Evolutionary conservation across 2,797 vertebrate genomes (phyloP), one percentile per base, ranked within the genome.

Genomic region (Clarias pachynema): DNA sequence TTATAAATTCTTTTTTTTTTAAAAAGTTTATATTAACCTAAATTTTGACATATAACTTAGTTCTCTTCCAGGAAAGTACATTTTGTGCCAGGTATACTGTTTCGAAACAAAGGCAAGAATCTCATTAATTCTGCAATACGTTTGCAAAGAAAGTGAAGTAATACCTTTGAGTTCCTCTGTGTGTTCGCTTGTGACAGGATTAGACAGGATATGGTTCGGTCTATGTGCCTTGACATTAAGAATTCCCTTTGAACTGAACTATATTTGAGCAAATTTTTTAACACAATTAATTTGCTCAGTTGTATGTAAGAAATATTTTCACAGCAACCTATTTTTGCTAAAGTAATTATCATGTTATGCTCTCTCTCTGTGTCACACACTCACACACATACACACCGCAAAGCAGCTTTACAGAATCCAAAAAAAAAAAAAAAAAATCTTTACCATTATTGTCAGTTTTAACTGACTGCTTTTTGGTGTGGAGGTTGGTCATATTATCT

Each of bases 141-240:
- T 62, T 70, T 18, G 24, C 74, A 79, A 79, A 8, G 8, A 3
- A 18, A 63, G 37, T 85, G 69, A 74, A 74, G 84, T 56, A 85
- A 81, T 80, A 49, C 9, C 8, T 26, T 8, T 34, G 22, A n/a
- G 78, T 79, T 79, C 14, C 37, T 16, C 59, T 79, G 15, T 60
- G 74, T 9, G 34, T 79, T 49, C 24, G 4, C 5, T 79, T 60
- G 75, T 78, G 56, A 18, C 77, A 63, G 77, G 15, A 44, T 44
- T 63, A 20, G 14, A 63, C 34, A 44, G 34, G 59, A 79, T 62
- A 15, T 60, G 1, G n/a, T 29, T 56, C 3, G 24, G 20, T 34
- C 29, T 1, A 74, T 74, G 26, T 10, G 1, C 53, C 31, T 5
- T 56, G 5, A 77, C 1, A 12, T 31, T 60, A 14, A 16, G 18